Evolutionary conservation across 1,140 invertebrate genomes (phyloP).

Genomic region (Pseudachorutes palmiensis): DNA sequence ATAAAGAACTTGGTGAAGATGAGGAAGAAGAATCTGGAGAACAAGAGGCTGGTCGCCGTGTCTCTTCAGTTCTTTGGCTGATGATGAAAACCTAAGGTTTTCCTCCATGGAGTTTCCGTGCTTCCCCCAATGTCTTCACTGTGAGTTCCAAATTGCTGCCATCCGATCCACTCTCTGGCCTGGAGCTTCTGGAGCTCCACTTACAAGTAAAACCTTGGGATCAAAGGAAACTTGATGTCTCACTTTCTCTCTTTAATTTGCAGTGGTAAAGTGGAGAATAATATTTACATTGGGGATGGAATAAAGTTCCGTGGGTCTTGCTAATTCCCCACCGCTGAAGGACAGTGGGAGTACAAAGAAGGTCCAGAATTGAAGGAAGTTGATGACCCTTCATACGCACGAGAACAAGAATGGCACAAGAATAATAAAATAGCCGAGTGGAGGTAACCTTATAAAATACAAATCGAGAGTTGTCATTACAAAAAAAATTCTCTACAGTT

Average conservation of each 20-base stretch:
- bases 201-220: constrained; percentile 46
- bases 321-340: constrained; percentile 57
- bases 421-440: constrained; percentile 21
- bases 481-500: constrained; percentile 21
- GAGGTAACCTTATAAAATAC: constrained; percentile 17
- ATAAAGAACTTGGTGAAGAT: constrained; percentile 47
- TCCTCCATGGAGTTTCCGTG: constrained; percentile 56
- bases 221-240: neutral
- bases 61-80: constrained; percentile 56
- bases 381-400: constrained; percentile 56
- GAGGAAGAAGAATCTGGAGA: constrained; percentile 45
- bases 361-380: constrained; percentile 62
- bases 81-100: constrained; percentile 53
- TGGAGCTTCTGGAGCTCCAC: constrained; percentile 59
- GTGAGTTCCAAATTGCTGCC: constrained; percentile 53
- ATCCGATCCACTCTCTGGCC: constrained; percentile 66
- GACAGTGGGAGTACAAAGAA: constrained; percentile 55
- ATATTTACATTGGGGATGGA: constrained; percentile 71
- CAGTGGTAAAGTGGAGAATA: constrained; percentile 57
- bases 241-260: constrained; percentile 20
- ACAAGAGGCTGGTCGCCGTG: constrained; percentile 57
- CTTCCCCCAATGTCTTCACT: constrained; percentile 45
- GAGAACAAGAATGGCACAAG: constrained; percentile 57
- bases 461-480: neutral
- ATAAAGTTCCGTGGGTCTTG: constrained; percentile 62